Conservation (phyloP, 2,888 invertebrate species). For the Thereva nobilitata region DNA sequence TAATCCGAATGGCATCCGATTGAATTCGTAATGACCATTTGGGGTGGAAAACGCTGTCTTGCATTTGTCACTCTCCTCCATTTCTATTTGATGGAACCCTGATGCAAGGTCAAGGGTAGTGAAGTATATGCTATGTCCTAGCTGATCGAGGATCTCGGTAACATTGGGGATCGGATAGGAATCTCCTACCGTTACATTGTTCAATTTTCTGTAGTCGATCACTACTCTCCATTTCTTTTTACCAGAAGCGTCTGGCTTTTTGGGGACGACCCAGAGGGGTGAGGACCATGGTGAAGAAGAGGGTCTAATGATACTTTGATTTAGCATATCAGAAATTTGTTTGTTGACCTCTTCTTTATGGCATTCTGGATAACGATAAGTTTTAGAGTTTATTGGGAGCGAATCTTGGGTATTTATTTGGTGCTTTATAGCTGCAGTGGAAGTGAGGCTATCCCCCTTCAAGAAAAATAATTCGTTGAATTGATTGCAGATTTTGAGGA, state of each 20-base stretch:
- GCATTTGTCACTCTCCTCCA: slow-evolving; percentile 35
- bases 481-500: slow-evolving; percentile 1
- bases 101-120: slow-evolving; percentile 40
- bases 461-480: slow-evolving; percentile 29
- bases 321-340: slow-evolving; percentile 47
- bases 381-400: slow-evolving; percentile 15
- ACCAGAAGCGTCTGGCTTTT: slow-evolving; percentile 40
- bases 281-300: slow-evolving; percentile 40
- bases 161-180: slow-evolving; percentile 46
- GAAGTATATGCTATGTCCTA: slow-evolving; percentile 39
- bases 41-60: too few relatives aligned
- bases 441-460: slow-evolving; percentile 27
- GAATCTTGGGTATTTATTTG: slow-evolving; percentile 23
- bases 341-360: slow-evolving; percentile 37
- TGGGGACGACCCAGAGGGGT: slow-evolving; percentile 42
- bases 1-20: too few relatives aligned
- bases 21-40: too few relatives aligned
- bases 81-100: slow-evolving; percentile 41
- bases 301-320: slow-evolving; percentile 36
- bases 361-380: slow-evolving; percentile 39
- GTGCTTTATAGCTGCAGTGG: slow-evolving; percentile 22
- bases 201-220: slow-evolving; percentile 41
- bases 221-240: slow-evolving; percentile 42
- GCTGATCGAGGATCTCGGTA: slow-evolving; percentile 39
- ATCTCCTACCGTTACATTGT: slow-evolving; percentile 41